Conservation (phyloP, 2,113 vertebrate genomes). For the Carassius gibelio region DNA sequence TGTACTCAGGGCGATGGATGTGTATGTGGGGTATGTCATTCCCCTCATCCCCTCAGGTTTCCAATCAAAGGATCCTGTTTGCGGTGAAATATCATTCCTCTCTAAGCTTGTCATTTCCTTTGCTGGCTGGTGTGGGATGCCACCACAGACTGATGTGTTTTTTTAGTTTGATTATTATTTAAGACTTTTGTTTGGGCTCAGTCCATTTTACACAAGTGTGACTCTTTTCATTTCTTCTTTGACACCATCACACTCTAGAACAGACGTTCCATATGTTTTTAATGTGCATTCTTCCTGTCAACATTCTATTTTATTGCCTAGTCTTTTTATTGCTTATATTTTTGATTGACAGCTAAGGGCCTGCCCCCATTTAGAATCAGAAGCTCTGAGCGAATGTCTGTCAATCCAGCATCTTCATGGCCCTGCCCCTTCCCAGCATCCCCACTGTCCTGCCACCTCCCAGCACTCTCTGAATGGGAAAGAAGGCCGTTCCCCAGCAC, state of each 20-base stretch:
- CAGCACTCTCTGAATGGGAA: conserved; percentile 85
- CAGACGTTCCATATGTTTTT: conserved; percentile 43
- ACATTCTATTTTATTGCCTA: neutral
- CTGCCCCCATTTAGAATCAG: conserved; percentile 84
- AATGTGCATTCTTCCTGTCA: conserved; percentile 39
- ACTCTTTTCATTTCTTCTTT: conserved; percentile 21
- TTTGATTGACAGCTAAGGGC: conserved; percentile 79
- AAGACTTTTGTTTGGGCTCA: conserved; percentile 37
- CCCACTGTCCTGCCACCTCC: conserved; percentile 70
- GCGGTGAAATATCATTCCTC: conserved; percentile 74
- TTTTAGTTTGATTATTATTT: neutral
- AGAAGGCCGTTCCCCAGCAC: conserved; percentile 73
- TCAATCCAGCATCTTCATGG: conserved; percentile 86
- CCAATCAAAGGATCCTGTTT: conserved; percentile 77
- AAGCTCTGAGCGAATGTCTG: conserved; percentile 85
- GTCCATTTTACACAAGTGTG: conserved; percentile 47
- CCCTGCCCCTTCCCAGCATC: conserved; percentile 76
- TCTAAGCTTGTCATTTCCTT: conserved; percentile 62
- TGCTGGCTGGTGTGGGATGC: conserved; percentile 68
- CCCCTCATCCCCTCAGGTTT: conserved; percentile 77
- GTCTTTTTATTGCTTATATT: neutral
- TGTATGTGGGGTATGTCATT: conserved; percentile 76
- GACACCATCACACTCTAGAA: neutral
- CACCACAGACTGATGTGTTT: conserved; percentile 37
- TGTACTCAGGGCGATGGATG: conserved; percentile 4